Conservation (phyloP, 1,140 invertebrate species). For the Parapsyche elsis region DNA sequence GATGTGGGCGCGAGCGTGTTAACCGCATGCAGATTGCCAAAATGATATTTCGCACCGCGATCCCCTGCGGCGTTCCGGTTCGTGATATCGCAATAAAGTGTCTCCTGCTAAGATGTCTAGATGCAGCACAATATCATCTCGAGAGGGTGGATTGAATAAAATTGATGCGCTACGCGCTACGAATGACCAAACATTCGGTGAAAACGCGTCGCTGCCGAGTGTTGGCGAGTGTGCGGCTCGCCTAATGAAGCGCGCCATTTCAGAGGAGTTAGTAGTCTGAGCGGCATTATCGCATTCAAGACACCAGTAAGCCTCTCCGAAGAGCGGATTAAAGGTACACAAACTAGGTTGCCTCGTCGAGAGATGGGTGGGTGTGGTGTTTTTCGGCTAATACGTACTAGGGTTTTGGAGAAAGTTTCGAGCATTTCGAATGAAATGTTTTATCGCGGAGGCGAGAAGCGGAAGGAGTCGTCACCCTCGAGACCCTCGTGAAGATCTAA, state of each 20-base stretch:
- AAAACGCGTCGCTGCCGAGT: neutral
- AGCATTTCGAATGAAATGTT: neutral
- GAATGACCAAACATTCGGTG: neutral
- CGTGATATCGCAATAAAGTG: constrained; percentile 18
- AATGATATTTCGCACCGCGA: constrained; percentile 7
- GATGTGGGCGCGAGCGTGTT: neutral
- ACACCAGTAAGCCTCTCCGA: neutral
- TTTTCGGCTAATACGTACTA: neutral
- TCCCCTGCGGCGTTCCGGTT: constrained; percentile 1
- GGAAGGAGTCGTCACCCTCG: too few relatives aligned
- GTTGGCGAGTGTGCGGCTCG: neutral
- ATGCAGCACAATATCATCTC: neutral
- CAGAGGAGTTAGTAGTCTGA: neutral
- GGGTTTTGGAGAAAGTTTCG: neutral
- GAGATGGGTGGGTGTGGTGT: neutral
- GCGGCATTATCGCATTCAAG: constrained; percentile 15
- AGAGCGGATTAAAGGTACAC: neutral
- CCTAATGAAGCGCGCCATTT: neutral
- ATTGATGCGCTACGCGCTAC: neutral
- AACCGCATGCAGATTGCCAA: constrained; percentile 25
- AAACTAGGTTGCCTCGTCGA: neutral
- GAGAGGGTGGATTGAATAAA: neutral
- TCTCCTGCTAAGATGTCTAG: neutral
- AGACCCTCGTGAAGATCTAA: too few relatives aligned
- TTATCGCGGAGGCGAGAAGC: neutral